Evolutionary conservation across 2,888 invertebrate species (phyloP).

Genomic region (Oeneis ivallda): DNA sequence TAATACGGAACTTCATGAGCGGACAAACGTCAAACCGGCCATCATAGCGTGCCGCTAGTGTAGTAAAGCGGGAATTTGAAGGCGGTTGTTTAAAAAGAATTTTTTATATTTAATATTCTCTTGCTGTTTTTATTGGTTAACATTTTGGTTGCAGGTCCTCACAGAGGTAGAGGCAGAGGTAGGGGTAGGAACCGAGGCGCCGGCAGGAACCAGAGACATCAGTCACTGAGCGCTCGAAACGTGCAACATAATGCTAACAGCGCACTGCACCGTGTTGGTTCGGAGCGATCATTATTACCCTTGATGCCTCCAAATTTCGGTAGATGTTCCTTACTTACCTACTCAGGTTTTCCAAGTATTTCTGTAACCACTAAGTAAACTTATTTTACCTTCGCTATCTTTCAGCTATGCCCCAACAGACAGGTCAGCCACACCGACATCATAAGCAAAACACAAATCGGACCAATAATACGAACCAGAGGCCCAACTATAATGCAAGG

Average conservation of each 20-base stretch:
- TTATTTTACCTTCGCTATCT: neutral
- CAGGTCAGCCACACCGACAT: neutral
- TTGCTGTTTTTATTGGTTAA: neutral
- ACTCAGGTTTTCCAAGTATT: neutral
- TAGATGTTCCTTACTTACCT: neutral
- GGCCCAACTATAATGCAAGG: neutral
- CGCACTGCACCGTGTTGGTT: slow-evolving; percentile 1
- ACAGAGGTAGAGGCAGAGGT: slow-evolving; percentile 7
- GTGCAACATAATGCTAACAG: neutral
- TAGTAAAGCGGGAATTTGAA: no score
- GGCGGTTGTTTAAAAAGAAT: no score
- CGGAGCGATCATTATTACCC: neutral
- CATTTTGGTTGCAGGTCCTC: slow-evolving; percentile 4
- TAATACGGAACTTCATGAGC: no score
- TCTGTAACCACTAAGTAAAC: no score
- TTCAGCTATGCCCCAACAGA: neutral
- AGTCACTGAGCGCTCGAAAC: slow-evolving; percentile 3
- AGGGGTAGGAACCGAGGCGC: neutral
- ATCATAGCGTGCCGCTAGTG: no score
- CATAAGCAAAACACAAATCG: neutral
- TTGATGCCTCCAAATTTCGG: neutral
- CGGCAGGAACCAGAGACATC: slow-evolving; percentile 1
- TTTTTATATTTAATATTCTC: no score
- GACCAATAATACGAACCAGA: neutral
- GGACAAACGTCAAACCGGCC: no score